These are phyloP conservation scores for Mythimna vitellina DNA, from an alignment of 2,888 invertebrate species.

Conservation along the genomic window DNA sequence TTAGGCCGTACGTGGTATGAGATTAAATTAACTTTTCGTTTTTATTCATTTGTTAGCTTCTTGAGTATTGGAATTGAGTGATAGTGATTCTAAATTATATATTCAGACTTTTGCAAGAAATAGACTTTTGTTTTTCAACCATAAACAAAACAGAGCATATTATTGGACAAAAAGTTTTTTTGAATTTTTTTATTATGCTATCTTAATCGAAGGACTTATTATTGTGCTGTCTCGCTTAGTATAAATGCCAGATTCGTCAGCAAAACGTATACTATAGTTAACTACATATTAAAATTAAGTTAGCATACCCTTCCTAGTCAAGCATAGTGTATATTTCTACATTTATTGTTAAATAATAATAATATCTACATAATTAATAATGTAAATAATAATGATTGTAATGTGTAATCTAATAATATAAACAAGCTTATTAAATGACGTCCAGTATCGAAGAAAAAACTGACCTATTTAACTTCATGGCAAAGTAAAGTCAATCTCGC, in stretches of 20 bases:
- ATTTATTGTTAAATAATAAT: constrained; percentile 61
- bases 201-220: not conserved
- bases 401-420: constrained; percentile 45
- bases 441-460: too few relatives aligned
- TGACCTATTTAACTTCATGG: too few relatives aligned
- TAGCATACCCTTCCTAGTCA: constrained; percentile 61
- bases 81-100: not conserved
- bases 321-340: constrained; percentile 64
- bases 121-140: not conserved
- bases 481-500: too few relatives aligned
- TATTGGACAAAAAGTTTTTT: not conserved
- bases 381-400: constrained; percentile 55
- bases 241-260: constrained; percentile 7
- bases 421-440: not conserved
- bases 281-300: constrained; percentile 37
- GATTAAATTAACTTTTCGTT: constrained; percentile 78
- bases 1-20: constrained; percentile 90
- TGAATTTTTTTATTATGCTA: not conserved
- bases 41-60: constrained; percentile 62
- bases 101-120: constrained; percentile 1
- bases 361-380: constrained; percentile 34
- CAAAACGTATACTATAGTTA: constrained; percentile 58
- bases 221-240: not conserved
- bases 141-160: not conserved
- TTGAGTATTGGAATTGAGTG: constrained; percentile 3